phyloP scores from a whole-genome alignment of 2,797 vertebrate species.

The Nannoperca australis region DNA sequence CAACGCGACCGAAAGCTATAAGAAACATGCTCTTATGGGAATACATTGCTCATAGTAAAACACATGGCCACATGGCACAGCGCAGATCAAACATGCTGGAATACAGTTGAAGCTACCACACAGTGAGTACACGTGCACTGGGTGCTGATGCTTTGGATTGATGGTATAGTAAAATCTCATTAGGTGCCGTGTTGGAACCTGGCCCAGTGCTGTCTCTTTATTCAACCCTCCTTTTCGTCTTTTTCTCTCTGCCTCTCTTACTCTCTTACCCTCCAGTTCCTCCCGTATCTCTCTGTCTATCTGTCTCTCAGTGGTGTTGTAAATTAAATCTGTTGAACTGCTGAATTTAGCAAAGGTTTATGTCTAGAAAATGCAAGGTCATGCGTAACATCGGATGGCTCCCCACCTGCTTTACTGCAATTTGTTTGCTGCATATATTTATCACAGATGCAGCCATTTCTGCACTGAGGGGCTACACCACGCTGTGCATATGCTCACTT shows the following conservation, averaged over 20 bases:
- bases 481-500: slow-evolving; percentile 74
- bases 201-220: slow-evolving; percentile 27
- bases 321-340: slow-evolving; percentile 63
- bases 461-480: slow-evolving; percentile 57
- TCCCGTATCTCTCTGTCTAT: slow-evolving; percentile 23
- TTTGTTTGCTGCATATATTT: slow-evolving; percentile 66
- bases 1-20: slow-evolving; percentile 45
- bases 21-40: slow-evolving; percentile 67
- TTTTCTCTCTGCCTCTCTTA: slow-evolving; percentile 26
- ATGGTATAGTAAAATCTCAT: slow-evolving; percentile 59
- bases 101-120: slow-evolving; percentile 58
- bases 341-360: slow-evolving; percentile 66
- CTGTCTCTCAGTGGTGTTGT: slow-evolving; percentile 47
- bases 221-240: slow-evolving; percentile 37
- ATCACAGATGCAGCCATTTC: slow-evolving; percentile 72
- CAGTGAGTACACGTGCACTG: slow-evolving; percentile 36
- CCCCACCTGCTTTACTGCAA: slow-evolving; percentile 71
- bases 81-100: slow-evolving; percentile 58
- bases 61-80: slow-evolving; percentile 47
- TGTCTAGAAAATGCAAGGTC: slow-evolving; percentile 68
- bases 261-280: slow-evolving; percentile 4
- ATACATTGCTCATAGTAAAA: slow-evolving; percentile 59
- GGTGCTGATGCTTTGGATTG: slow-evolving; percentile 51
- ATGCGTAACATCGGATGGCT: slow-evolving; percentile 41
- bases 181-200: slow-evolving; percentile 46